phyloP scores from a whole-genome alignment of 2,797 vertebrate species.

The Eospalax fontanierii region DNA sequence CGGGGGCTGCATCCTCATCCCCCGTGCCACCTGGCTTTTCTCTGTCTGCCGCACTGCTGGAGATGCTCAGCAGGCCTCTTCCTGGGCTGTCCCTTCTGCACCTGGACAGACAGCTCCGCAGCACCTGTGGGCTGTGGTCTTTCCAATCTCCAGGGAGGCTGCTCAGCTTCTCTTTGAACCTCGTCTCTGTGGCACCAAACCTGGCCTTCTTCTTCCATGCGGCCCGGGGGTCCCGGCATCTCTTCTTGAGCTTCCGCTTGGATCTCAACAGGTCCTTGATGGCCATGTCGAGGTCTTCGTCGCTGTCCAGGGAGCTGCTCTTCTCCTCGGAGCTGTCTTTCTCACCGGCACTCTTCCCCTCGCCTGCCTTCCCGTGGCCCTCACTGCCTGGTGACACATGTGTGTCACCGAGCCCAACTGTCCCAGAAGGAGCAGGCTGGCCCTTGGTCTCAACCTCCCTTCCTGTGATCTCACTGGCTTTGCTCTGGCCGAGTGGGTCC shows the following conservation, averaged over 20 bases:
- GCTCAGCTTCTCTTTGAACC: constrained; percentile 76
- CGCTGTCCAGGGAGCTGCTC: constrained; percentile 98
- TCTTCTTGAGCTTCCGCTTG: constrained; percentile 95
- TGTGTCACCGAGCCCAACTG: not conserved
- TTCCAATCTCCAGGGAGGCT: constrained; percentile 84
- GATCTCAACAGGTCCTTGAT: constrained; percentile 97
- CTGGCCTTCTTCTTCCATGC: constrained; percentile 90
- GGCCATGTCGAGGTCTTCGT: constrained; percentile 96
- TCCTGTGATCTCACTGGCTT: not conserved
- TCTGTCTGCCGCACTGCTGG: constrained; percentile 73
- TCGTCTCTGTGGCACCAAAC: constrained; percentile 86
- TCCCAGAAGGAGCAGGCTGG: constrained; percentile 21
- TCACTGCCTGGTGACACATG: not conserved
- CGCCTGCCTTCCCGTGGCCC: not conserved
- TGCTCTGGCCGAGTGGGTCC: not conserved
- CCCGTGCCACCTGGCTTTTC: constrained; percentile 48
- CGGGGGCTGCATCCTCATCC: fast-evolving
- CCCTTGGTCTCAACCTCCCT: not conserved
- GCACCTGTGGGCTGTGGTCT: constrained; percentile 78
- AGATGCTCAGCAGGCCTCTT: constrained; percentile 51
- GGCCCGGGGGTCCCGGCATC: constrained; percentile 91
- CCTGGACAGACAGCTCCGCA: constrained; percentile 89
- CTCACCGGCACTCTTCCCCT: not conserved
- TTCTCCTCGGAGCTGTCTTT: constrained; percentile 91
- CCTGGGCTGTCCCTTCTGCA: constrained; percentile 45